Conservation (phyloP, 2,113 vertebrate species). For the Platysternon megacephalum region DNA sequence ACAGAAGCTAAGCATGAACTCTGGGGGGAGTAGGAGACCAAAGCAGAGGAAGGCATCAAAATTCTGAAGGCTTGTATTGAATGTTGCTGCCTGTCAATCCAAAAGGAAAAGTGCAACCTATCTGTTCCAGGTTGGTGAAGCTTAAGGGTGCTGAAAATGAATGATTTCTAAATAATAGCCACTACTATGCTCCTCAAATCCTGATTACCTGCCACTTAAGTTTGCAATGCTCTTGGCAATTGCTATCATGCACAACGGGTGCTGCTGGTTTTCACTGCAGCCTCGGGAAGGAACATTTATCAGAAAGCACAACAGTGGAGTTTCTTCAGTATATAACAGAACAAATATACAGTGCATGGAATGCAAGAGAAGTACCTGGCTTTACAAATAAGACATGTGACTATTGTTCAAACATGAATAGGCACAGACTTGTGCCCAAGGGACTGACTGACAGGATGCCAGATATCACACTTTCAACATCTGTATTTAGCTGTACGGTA, state of each 20-base stretch:
- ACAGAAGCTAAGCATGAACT: slow-evolving; percentile 44
- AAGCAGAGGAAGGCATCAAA: not conserved
- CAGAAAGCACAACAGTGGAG: not conserved
- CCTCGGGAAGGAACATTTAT: not conserved
- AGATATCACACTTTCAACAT: not conserved
- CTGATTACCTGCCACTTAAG: not conserved
- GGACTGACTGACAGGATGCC: not conserved
- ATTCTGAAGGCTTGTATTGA: not conserved
- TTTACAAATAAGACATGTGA: not conserved
- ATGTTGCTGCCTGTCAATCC: not conserved
- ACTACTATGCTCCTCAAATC: not conserved
- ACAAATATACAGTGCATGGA: not conserved
- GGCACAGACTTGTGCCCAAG: not conserved
- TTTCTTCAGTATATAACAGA: not conserved
- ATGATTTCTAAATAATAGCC: not conserved
- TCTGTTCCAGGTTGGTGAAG: fast-evolving
- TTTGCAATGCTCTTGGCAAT: not conserved
- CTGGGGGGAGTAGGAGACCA: not conserved
- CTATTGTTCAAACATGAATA: not conserved
- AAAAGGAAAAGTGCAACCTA: fast-evolving
- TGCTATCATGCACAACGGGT: not conserved
- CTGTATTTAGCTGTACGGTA: not conserved
- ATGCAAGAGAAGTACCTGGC: slow-evolving; percentile 5
- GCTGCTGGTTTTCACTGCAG: not conserved
- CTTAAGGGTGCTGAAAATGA: not conserved